Evolutionary conservation across 2,888 invertebrate genomes (phyloP).

Genomic region (Sinelater perroti): DNA sequence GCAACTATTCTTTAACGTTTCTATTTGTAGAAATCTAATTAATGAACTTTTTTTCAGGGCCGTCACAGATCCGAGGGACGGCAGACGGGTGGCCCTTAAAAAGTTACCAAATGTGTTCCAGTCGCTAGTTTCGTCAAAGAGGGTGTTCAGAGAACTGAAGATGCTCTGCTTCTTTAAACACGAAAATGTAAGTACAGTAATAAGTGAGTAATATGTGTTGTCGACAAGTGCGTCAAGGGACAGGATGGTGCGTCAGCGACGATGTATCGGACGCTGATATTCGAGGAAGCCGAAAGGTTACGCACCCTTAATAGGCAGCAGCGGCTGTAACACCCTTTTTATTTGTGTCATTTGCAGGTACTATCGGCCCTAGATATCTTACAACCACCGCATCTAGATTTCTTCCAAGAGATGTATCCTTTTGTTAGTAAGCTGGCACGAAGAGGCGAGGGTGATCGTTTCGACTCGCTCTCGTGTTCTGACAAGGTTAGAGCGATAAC

Average conservation of each 20-base stretch:
- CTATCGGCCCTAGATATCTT: constrained; percentile 97
- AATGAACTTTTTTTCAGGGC: constrained; percentile 76
- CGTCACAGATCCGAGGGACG: constrained; percentile 98
- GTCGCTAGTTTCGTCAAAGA: constrained; percentile 97
- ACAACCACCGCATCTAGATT: constrained; percentile 98
- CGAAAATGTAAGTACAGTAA: constrained; percentile 96
- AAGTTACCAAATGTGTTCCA: constrained; percentile 99
- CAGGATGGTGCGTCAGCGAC: not conserved
- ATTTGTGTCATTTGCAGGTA: constrained; percentile 85
- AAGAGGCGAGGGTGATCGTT: too few species aligned
- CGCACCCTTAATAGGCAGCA: too few species aligned
- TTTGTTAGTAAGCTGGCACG: constrained; percentile 59
- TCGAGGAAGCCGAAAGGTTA: constrained; percentile 3
- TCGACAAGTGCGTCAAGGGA: constrained; percentile 6
- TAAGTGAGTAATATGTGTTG: not conserved
- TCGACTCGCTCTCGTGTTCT: not conserved
- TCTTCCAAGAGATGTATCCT: constrained; percentile 99
- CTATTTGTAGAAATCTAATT: not conserved
- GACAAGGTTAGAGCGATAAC: not conserved
- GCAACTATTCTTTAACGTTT: not conserved
- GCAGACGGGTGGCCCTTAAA: constrained; percentile 97
- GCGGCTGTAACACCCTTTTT: too few species aligned
- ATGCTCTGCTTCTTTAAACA: constrained; percentile 99
- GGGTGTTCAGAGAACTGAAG: constrained; percentile 98
- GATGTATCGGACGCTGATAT: not conserved